Conservation (phyloP, 2,113 vertebrate species). For the Chionomys nivalis region DNA sequence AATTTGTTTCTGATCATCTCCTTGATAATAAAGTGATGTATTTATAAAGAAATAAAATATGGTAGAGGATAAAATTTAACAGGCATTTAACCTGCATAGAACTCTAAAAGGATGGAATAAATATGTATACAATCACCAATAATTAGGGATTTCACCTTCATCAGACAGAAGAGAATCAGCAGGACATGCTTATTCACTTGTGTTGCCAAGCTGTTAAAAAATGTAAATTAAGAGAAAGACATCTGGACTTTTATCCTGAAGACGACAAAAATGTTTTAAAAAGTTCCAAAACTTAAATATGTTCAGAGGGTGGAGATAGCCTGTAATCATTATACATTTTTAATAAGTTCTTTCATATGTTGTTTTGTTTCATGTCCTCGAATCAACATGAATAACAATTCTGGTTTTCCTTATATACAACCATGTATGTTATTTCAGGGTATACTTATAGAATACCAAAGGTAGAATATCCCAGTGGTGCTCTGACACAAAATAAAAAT, state of each 20-base stretch:
- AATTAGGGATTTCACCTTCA: not conserved
- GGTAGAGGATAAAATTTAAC: not conserved
- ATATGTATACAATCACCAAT: fast-evolving
- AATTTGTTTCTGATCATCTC: not conserved
- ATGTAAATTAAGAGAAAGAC: not conserved
- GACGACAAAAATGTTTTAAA: not conserved
- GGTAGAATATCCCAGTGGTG: not conserved
- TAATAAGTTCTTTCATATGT: not conserved
- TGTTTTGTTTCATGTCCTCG: not conserved
- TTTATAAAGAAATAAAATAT: not conserved
- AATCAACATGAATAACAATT: not conserved
- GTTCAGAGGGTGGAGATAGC: not conserved
- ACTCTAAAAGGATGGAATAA: not conserved
- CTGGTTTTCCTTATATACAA: not conserved
- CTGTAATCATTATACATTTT: not conserved
- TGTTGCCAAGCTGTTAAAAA: not conserved
- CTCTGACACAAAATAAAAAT: not conserved
- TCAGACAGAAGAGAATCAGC: not conserved
- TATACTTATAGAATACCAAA: not conserved
- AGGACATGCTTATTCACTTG: not conserved
- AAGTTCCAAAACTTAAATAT: not conserved
- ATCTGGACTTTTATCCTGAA: not conserved
- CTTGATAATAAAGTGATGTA: not conserved
- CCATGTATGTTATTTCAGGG: not conserved
- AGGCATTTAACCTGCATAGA: not conserved